A percentile compares a stretch with the other conserved stretches of the same genome.
Conservation (phyloP, 2,113 vertebrate species). For the Centropristis striata region DNA sequence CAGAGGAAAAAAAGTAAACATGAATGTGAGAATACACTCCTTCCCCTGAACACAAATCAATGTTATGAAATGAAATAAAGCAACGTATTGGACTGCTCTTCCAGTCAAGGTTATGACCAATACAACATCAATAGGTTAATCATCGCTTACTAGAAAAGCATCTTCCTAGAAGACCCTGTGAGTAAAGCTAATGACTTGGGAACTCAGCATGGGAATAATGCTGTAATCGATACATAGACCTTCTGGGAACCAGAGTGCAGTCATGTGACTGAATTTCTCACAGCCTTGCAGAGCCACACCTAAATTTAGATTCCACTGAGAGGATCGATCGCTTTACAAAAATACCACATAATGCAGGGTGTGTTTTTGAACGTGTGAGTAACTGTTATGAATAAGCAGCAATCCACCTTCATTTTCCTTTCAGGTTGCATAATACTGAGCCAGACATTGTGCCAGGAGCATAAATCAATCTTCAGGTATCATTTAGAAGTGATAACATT, state of each 20-base stretch:
- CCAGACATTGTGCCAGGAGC: not conserved
- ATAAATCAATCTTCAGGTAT: slow-evolving; percentile 33
- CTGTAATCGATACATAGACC: slow-evolving; percentile 68
- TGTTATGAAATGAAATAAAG: slow-evolving; percentile 7
- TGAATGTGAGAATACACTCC: not conserved
- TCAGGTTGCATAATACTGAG: slow-evolving; percentile 40
- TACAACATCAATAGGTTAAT: slow-evolving; percentile 23
- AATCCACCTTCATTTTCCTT: slow-evolving; percentile 12
- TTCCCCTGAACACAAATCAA: not conserved
- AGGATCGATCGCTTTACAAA: slow-evolving; percentile 57
- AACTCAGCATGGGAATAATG: slow-evolving; percentile 40
- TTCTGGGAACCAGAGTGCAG: slow-evolving; percentile 68
- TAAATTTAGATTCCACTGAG: slow-evolving; percentile 68
- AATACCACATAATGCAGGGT: slow-evolving; percentile 36
- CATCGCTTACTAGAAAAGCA: slow-evolving; percentile 38
- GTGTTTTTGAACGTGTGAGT: slow-evolving; percentile 13
- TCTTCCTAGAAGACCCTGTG: slow-evolving; percentile 28
- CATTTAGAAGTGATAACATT: slow-evolving; percentile 3
- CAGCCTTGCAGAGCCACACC: slow-evolving; percentile 41
- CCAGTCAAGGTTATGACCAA: slow-evolving; percentile 34
- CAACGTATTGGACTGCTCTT: not conserved
- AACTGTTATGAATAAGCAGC: slow-evolving; percentile 30
- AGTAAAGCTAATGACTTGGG: slow-evolving; percentile 37
- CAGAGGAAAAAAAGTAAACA: slow-evolving; percentile 1
- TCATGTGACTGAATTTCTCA: slow-evolving; percentile 56